Evolutionary conservation across 2,797 vertebrate species (phyloP).

Genomic region (Gobionotothen gibberifrons): DNA sequence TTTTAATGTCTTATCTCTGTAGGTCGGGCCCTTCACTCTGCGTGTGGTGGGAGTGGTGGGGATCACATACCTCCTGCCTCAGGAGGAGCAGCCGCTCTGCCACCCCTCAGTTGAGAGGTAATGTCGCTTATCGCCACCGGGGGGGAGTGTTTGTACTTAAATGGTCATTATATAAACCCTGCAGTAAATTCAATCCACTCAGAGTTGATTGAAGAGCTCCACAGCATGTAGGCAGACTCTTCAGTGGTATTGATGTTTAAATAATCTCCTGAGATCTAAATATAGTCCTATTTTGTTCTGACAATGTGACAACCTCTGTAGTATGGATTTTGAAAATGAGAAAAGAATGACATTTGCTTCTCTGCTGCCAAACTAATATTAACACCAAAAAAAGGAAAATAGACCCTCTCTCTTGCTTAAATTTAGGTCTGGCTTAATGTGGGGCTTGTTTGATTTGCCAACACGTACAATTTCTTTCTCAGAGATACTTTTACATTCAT

Average conservation of each 20-base stretch:
- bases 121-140: slow-evolving; percentile 48
- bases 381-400: not conserved
- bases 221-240: slow-evolving; percentile 20
- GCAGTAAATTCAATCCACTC: slow-evolving; percentile 31
- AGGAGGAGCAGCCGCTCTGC: slow-evolving; percentile 96
- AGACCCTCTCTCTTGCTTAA: not conserved
- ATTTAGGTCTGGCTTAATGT: too few relatives aligned
- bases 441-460: too few relatives aligned
- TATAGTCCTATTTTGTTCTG: slow-evolving; percentile 41
- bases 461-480: too few relatives aligned
- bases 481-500: too few relatives aligned
- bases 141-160: slow-evolving; percentile 32
- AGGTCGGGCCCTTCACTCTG: slow-evolving; percentile 97
- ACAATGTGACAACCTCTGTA: slow-evolving; percentile 23
- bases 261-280: slow-evolving; percentile 42
- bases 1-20: slow-evolving; percentile 14
- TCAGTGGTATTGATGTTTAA: slow-evolving; percentile 40
- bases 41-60: slow-evolving; percentile 98
- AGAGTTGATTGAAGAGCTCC: slow-evolving; percentile 35
- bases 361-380: not conserved
- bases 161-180: slow-evolving; percentile 22
- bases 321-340: slow-evolving; percentile 27
- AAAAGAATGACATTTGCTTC: slow-evolving; percentile 5
- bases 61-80: slow-evolving; percentile 96
- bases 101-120: slow-evolving; percentile 98